Conservation (phyloP, 2,797 vertebrate genomes). For the Cynopterus sphinx region DNA sequence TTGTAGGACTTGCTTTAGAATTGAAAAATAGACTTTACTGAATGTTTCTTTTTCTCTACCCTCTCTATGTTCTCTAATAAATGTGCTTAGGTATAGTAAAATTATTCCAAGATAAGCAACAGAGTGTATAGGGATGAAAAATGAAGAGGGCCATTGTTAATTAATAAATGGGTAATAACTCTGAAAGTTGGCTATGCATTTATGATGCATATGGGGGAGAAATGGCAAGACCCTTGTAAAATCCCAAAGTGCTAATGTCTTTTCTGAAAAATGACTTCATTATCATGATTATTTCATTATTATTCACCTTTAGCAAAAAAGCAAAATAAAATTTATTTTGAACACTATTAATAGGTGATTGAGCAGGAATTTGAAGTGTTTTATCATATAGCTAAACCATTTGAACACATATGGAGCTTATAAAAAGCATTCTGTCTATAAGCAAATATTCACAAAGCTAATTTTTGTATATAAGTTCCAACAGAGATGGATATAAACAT, state of each 20-base stretch:
- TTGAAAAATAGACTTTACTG: conserved; percentile 42
- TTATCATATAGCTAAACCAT: background rate
- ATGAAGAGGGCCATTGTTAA: background rate
- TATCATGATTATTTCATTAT: background rate
- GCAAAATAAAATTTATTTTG: conserved; percentile 18
- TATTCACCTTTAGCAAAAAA: background rate
- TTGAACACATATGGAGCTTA: background rate
- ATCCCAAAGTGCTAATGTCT: background rate
- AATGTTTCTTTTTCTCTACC: background rate
- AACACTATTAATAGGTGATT: background rate
- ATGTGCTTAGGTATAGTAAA: conserved; percentile 53
- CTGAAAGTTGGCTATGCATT: background rate
- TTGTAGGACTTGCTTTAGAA: background rate
- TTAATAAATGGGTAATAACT: conserved; percentile 35
- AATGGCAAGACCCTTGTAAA: background rate
- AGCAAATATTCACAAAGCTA: background rate
- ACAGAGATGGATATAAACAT: background rate
- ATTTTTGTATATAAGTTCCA: conserved; percentile 10
- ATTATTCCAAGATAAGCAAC: conserved; percentile 6
- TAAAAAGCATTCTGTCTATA: background rate
- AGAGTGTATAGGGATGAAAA: conserved; percentile 1
- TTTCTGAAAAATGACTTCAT: background rate
- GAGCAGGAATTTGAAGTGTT: background rate
- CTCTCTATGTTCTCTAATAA: background rate
- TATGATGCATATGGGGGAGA: background rate